Conservation (phyloP, 2,797 vertebrate species). For the Stomatorhinus walkeri region DNA sequence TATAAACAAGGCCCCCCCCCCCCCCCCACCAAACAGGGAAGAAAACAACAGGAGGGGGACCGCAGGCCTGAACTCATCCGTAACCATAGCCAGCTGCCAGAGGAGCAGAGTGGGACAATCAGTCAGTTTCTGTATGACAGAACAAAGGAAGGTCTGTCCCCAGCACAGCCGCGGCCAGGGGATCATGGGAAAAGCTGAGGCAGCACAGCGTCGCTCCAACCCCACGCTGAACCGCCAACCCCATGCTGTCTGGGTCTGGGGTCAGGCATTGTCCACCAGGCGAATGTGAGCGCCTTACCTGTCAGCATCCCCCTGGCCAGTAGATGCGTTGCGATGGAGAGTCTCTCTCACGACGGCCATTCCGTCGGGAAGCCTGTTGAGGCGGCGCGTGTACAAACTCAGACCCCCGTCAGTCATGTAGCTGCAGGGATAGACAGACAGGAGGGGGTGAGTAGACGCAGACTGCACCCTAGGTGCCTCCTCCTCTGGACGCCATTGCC, state of each 20-base stretch:
- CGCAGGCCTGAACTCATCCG: conserved; percentile 24
- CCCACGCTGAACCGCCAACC: background rate
- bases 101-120: conserved; percentile 32
- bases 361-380: conserved; percentile 82
- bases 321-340: conserved; percentile 70
- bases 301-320: conserved; percentile 87
- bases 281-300: conserved; percentile 59
- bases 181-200: background rate
- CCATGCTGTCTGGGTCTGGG: background rate
- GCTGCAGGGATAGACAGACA: conserved; percentile 51
- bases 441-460: background rate
- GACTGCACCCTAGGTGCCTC: background rate
- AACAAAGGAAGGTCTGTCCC: conserved; percentile 38
- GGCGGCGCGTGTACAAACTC: conserved; percentile 81
- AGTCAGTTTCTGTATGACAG: conserved; percentile 38
- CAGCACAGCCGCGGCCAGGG: background rate
- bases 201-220: background rate
- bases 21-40: too few relatives aligned
- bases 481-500: background rate
- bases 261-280: background rate
- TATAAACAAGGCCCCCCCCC: too few relatives aligned
- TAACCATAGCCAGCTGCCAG: conserved; percentile 43
- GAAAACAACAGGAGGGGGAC: background rate
- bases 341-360: conserved; percentile 87
- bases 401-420: conserved; percentile 94